Evolutionary conservation across 2,888 invertebrate genomes (phyloP), one percentile per base, ranked within the genome.

Genomic region (Elegia similella): DNA sequence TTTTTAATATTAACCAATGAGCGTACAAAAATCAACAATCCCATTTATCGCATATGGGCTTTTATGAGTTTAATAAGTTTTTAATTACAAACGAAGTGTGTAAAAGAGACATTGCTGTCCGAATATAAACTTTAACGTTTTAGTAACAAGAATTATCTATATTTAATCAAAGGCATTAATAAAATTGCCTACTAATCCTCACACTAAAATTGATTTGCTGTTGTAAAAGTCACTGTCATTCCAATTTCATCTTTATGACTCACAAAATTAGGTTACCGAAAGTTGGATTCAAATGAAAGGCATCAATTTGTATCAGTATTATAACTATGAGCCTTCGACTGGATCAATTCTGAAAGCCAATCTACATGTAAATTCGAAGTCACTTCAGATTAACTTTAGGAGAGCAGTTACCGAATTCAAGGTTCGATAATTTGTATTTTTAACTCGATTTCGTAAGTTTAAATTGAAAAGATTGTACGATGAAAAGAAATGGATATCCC

Each of bases 341-440:
- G 74, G 78, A 83, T 86, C 84, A 80, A 80, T 81, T 85, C 75
- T 71, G 76, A 81, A 82, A 85, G 82, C 84, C 88, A 87, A 88
- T 88, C 84, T 88, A 82, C 84, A 88, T 88, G 87, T 83, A 86
- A 88, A 88, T 88, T 83, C 79, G 80, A 85, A 86, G 83, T 85
- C 84, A 74, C 76, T 76, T 71, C 73, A 76, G 83, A 87, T 87
- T 81, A 82, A 86, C 82, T 86, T 82, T 75, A 70, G 73, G 69
- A 80, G 47, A 47, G 57, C 55, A 63, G 79, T 80, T 79, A 69
- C 75, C 70, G 72, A 79, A 77, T 58, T 52, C 44, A 65, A 69
- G 57, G 56, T 54, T 60, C 43, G 46, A 57, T 59, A 59, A 52
- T 53, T n/a, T 59, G 54, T 59, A 55, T 57, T 60, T 60, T 60